A percentile compares a stretch with the other conserved stretches of the same genome.
These are phyloP conservation scores for Perizoma flavofasciatum DNA, from an alignment of 2,888 invertebrate genomes.

Conservation along the genomic window DNA sequence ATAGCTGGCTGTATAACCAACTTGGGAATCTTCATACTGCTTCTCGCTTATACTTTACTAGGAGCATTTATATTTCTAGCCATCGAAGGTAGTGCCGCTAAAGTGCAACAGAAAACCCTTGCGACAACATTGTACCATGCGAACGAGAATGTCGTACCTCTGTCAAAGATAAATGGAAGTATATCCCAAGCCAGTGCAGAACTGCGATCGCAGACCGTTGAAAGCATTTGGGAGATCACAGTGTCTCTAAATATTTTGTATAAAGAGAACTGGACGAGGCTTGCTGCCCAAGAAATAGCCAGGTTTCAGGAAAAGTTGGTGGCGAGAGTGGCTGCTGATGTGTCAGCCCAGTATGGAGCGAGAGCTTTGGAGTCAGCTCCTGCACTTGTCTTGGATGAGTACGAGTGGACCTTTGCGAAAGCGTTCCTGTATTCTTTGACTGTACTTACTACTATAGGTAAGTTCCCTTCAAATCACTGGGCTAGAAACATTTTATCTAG, in stretches of 20 bases:
- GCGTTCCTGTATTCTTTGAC: conserved; percentile 97
- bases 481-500: no score
- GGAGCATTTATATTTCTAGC: conserved; percentile 93
- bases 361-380: conserved; percentile 76
- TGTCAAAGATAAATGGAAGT: conserved; percentile 66
- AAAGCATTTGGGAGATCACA: conserved; percentile 96
- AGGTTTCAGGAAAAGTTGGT: conserved; percentile 93
- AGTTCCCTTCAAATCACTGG: conserved; percentile 44
- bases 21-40: conserved; percentile 90
- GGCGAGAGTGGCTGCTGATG: conserved; percentile 90
- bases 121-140: conserved; percentile 78
- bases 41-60: conserved; percentile 89
- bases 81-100: conserved; percentile 88
- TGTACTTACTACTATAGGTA: conserved; percentile 95
- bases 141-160: conserved; percentile 63
- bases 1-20: conserved; percentile 90
- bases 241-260: conserved; percentile 93
- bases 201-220: conserved; percentile 86
- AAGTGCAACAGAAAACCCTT: conserved; percentile 78
- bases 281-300: conserved; percentile 87
- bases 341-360: conserved; percentile 82
- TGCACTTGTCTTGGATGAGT: conserved; percentile 78
- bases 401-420: conserved; percentile 94
- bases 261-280: conserved; percentile 94
- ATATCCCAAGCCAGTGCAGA: conserved; percentile 75